A percentile compares a stretch with the other conserved stretches of the same genome.
Conservation (phyloP, 2,113 vertebrate species). For the Rhinoptilus africanus region DNA sequence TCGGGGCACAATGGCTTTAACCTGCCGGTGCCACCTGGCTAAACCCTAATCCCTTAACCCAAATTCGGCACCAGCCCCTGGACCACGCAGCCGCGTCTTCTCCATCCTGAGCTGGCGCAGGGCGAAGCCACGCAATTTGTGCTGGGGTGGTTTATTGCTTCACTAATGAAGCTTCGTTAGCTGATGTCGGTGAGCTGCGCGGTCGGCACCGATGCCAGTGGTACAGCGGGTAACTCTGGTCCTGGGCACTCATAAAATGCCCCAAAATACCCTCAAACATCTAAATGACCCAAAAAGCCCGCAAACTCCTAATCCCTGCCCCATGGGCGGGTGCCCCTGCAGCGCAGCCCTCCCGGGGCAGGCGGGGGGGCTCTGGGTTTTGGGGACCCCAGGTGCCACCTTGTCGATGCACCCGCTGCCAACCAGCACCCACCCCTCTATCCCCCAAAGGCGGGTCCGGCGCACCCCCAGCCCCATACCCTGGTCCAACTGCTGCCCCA, state of each 20-base stretch:
- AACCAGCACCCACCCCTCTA: background rate
- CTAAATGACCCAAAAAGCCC: background rate
- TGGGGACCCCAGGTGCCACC: background rate
- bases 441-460: fast-evolving
- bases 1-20: background rate
- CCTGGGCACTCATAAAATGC: background rate
- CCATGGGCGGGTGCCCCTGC: fast-evolving
- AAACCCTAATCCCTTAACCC: background rate
- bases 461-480: background rate
- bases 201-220: fast-evolving
- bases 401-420: fast-evolving
- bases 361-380: background rate
- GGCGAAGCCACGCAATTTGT: fast-evolving
- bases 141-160: background rate
- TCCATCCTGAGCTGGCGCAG: fast-evolving
- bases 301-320: background rate
- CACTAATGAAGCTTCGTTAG: background rate
- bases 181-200: fast-evolving
- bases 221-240: background rate
- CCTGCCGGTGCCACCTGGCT: background rate
- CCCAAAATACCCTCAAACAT: background rate
- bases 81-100: background rate
- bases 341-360: background rate
- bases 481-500: background rate
- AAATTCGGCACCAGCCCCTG: background rate